These are phyloP conservation scores for Melipona beecheii DNA, from an alignment of 2,888 invertebrate species.

Conservation along the genomic window DNA sequence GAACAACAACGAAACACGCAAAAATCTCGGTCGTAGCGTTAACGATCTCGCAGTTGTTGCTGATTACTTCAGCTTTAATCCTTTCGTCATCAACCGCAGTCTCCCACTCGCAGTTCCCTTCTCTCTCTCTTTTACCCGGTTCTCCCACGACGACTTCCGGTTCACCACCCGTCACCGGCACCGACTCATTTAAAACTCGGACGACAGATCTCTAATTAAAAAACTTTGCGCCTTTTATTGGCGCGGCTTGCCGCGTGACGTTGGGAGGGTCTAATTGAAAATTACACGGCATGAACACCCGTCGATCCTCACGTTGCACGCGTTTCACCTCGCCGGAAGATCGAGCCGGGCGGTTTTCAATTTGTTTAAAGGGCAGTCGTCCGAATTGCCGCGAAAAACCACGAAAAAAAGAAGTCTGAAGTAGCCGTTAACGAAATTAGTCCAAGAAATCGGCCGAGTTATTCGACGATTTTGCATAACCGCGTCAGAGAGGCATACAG, in stretches of 20 bases:
- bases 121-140: constrained; percentile 12
- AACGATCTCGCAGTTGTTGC: constrained; percentile 7
- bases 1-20: background rate
- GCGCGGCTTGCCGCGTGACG: constrained; percentile 64
- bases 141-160: constrained; percentile 22
- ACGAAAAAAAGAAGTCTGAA: background rate
- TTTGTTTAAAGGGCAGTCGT: constrained; percentile 7
- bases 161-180: constrained; percentile 55
- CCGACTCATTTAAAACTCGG: constrained; percentile 77
- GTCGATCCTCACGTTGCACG: constrained; percentile 22
- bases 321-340: background rate
- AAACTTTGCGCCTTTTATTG: constrained; percentile 78
- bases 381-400: background rate
- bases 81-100: constrained; percentile 9
- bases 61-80: constrained; percentile 25
- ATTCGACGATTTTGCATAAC: constrained; percentile 21
- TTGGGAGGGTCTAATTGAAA: constrained; percentile 72
- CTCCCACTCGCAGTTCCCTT: constrained; percentile 6
- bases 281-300: constrained; percentile 64
- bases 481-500: constrained; percentile 4
- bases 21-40: constrained; percentile 2
- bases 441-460: background rate
- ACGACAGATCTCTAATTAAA: constrained; percentile 77
- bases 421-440: background rate
- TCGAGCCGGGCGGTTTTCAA: background rate